Evolutionary conservation across 2,888 invertebrate species (phyloP), one percentile per base, ranked within the genome.

Genomic region (Pyrocoelia pectoralis): DNA sequence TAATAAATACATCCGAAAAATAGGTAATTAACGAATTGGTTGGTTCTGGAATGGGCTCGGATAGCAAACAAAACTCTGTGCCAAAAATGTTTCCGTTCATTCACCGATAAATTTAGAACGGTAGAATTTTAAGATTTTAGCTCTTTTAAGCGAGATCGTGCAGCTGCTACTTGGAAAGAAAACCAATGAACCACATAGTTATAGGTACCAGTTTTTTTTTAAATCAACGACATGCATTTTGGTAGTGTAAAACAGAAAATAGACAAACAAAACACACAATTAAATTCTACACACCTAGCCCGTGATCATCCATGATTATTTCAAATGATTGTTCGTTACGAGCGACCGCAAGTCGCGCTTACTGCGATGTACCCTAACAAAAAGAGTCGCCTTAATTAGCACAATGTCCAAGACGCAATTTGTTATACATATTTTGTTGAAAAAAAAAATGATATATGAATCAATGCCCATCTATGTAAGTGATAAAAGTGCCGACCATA

Each of bases 271-370:
- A 24, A 61, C 52, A 61, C 61, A 65, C 61, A 67, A 17, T 61
- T 19, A 13, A 67, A 64, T 58, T 70, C 73, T 78, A 78, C 78
- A 78, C 77, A 78, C 78, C 78, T 77, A 77, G 72, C 70, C 75
- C 73, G 73, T 72, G 76, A 69, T 78, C 77, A 70, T 78, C 77
- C 78, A 78, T 77, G 72, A 75, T 72, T 73, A 73, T 74, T 63
- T 58, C 54, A 41, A 61, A 65, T 65, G 56, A 61, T 48, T 24
- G 24, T 24, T 24, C 24, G 24, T 24, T 24, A 5, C 3, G 3
- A 33, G 66, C 58, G 58, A 59, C 49, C 55, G 61, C 56, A 61
- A 64, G 62, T 68, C 66, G 65, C 67, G 33, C 15, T 15, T 68
- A 67, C 65, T 67, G 67, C 64, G 68, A 66, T 66, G 69, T 65